Evolutionary conservation across 2,797 vertebrate species (phyloP).

Genomic region (Sphaeramia orbicularis): DNA sequence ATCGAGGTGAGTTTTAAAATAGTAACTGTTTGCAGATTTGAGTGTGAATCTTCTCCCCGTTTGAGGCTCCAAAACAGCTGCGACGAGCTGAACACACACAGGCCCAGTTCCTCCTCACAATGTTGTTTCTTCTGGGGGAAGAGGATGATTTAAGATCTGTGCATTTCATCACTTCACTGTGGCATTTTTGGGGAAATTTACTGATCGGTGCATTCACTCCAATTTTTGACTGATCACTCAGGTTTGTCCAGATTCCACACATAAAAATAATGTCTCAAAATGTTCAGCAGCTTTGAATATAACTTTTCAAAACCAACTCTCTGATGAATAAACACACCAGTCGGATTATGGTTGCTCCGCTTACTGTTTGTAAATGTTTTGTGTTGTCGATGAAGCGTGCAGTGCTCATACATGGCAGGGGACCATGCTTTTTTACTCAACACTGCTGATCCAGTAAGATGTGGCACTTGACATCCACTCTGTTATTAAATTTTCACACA

Average conservation of each 20-base stretch:
- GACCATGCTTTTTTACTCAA: conserved; percentile 26
- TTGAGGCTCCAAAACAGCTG: conserved; percentile 16
- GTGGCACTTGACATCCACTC: conserved; percentile 53
- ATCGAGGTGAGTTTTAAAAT: conserved; percentile 46
- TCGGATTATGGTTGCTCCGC: conserved; percentile 29
- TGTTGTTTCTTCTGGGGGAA: conserved; percentile 8
- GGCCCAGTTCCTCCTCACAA: conserved; percentile 7
- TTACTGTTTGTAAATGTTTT: conserved; percentile 35
- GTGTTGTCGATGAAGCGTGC: conserved; percentile 31
- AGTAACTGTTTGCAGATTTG: conserved; percentile 35
- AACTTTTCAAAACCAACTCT: background rate
- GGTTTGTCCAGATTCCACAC: background rate
- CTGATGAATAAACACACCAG: background rate
- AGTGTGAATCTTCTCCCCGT: conserved; percentile 12
- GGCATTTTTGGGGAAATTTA: too few relatives aligned
- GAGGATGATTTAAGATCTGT: conserved; percentile 30
- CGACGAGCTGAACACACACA: background rate
- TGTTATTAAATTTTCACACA: conserved; percentile 77
- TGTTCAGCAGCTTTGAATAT: background rate
- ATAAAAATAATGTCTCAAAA: background rate
- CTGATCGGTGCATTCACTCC: conserved; percentile 3
- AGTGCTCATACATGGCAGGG: conserved; percentile 36
- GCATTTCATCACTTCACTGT: conserved; percentile 31
- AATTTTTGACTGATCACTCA: conserved; percentile 13
- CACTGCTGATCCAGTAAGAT: conserved; percentile 43